Conservation (phyloP, 2,113 vertebrate species). For the Spea bombifrons region DNA sequence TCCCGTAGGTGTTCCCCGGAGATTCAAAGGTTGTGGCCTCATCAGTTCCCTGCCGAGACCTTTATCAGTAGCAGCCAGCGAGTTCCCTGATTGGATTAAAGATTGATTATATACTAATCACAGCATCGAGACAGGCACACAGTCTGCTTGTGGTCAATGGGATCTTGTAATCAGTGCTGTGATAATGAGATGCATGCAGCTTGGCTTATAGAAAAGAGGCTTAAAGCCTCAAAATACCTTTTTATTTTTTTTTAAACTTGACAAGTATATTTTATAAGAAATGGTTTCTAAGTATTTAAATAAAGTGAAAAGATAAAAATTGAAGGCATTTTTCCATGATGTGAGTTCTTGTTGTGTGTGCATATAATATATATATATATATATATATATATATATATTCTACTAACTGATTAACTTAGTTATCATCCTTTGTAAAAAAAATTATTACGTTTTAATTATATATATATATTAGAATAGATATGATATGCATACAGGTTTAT, state of each 20-base stretch:
- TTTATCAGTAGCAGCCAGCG: constrained; percentile 71
- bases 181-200: constrained; percentile 64
- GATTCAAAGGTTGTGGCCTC: constrained; percentile 64
- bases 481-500: too few species aligned
- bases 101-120: constrained; percentile 77
- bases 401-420: too few species aligned
- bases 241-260: constrained; percentile 35
- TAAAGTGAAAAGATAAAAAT: too few species aligned
- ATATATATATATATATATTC: too few species aligned
- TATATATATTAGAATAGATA: too few species aligned
- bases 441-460: too few species aligned
- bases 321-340: too few species aligned
- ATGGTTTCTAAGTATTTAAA: too few species aligned
- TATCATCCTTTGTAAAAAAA: too few species aligned
- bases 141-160: constrained; percentile 71
- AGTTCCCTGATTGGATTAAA: constrained; percentile 79
- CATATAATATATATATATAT: too few species aligned
- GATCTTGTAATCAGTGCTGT: constrained; percentile 76
- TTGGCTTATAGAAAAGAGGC: constrained; percentile 59
- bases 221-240: constrained; percentile 53
- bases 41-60: constrained; percentile 72
- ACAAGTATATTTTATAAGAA: background rate
- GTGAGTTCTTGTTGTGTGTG: too few species aligned
- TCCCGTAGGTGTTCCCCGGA: constrained; percentile 60
- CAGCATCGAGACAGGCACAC: constrained; percentile 63